Conservation (phyloP, 1,140 invertebrate genomes). For the Trissolcus basalis region DNA sequence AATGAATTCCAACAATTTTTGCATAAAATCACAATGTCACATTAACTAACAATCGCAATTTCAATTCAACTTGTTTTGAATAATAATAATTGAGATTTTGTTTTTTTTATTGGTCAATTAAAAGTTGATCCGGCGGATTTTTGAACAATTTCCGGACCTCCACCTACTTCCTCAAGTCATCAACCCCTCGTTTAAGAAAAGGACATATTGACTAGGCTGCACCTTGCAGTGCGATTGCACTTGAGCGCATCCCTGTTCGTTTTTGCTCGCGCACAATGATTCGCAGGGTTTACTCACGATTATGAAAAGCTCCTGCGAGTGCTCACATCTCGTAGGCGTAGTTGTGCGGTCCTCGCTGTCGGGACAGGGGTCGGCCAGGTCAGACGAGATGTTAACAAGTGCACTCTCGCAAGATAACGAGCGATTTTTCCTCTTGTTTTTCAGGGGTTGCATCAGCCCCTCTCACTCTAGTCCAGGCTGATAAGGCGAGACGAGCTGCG, state of each 20-base stretch:
- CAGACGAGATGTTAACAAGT: constrained; percentile 33
- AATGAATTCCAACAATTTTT: no score
- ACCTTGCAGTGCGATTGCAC: constrained; percentile 27
- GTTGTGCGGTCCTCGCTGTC: constrained; percentile 3
- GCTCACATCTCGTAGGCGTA: constrained; percentile 34
- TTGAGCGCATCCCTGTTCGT: constrained; percentile 8
- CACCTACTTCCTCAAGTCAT: constrained; percentile 24
- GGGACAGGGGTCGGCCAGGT: constrained; percentile 1
- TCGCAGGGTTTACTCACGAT: constrained; percentile 27
- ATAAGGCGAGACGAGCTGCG: constrained; percentile 8
- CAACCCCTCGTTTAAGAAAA: constrained; percentile 13
- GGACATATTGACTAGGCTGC: constrained; percentile 32
- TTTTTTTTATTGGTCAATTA: neutral
- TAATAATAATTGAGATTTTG: no score
- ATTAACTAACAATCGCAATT: no score
- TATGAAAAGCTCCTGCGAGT: neutral
- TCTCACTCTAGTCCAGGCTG: constrained; percentile 7
- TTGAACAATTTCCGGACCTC: constrained; percentile 12
- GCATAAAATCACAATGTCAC: no score
- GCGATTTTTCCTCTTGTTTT: constrained; percentile 26
- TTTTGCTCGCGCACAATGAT: constrained; percentile 9
- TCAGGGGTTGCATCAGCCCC: constrained; percentile 15
- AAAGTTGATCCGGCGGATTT: neutral
- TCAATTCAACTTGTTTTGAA: no score
- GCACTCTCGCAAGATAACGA: constrained; percentile 42